Base-by-base conservation (phyloP, 1,140 invertebrate genomes). In the Kradibia gibbosae region DNA sequence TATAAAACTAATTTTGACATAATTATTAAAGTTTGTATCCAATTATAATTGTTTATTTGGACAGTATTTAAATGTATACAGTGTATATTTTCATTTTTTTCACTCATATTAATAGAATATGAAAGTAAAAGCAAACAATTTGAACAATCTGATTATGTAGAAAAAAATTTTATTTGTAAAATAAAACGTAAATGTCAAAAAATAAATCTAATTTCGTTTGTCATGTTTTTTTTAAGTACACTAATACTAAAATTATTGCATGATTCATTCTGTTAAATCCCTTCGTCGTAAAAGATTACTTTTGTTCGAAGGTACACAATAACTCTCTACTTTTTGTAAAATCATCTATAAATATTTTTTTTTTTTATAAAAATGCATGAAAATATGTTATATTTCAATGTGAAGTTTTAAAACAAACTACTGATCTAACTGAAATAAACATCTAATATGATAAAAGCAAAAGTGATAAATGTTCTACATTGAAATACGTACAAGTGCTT, bases 181-280 rank as follows among this genome's bases (percentile, higher is more conserved):
- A 8, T 13, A 45, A 45, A 45, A 45, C 13, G 5, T 45, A 53
- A 53, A 53, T 53, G 11, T 15, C 22, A 53, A 10, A 7, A 53
- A 53, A 53, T 48, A 53, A 53, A 17, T 15, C 3, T 53, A 53
- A 17, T 53, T 53, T 45, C 42, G 7, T 13, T 45, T 45, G 13
- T 45, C 25, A 5, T 48, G 13, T 73, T 48, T 28, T 50, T 50
- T 31, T 48, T 50, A 25, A 48, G 45, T 72, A 50, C 39, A 50
- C 13, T 72, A 72, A 48, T 53, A 74, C 15, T 76, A 3, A 76
- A 15, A 42, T 3, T 45, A 60, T 62, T 45, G 74, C 74, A 76
- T 62, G 74, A 0, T 76, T 8, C 15, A 28, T 28, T 65, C 17
- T 4, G 31, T 36, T 36, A 17, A 36, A 65, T 20, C 22, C 28